Evolutionary conservation across 2,888 invertebrate genomes (phyloP).

Genomic region (Zootermopsis nevadensis): DNA sequence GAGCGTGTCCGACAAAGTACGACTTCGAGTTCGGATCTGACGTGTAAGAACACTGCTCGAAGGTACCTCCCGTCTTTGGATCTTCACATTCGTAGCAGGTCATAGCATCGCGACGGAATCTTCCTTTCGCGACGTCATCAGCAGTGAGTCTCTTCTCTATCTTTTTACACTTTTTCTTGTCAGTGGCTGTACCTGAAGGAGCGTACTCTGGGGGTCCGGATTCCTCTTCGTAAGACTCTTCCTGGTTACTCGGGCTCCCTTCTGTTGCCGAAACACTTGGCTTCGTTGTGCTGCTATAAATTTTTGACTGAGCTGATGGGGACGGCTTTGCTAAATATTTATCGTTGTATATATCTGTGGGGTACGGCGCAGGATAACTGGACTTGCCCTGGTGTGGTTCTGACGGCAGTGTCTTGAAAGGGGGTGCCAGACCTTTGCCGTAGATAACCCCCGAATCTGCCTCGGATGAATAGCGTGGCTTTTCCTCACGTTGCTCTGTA

Average conservation of each 20-base stretch:
- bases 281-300: background rate
- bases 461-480: constrained; percentile 31
- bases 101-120: constrained; percentile 61
- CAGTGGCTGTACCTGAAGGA: constrained; percentile 51
- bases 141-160: constrained; percentile 57
- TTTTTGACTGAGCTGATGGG: background rate
- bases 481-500: constrained; percentile 46
- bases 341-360: constrained; percentile 12
- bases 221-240: constrained; percentile 12
- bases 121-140: constrained; percentile 56
- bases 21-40: constrained; percentile 77
- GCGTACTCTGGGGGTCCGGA: constrained; percentile 28
- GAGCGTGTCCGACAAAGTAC: constrained; percentile 48
- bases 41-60: constrained; percentile 83
- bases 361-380: constrained; percentile 34
- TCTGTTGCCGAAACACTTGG: background rate
- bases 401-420: constrained; percentile 28
- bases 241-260: background rate
- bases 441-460: constrained; percentile 58
- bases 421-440: constrained; percentile 43
- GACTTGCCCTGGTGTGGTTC: constrained; percentile 52
- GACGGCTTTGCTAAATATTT: background rate
- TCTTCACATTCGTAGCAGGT: constrained; percentile 68
- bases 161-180: constrained; percentile 57
- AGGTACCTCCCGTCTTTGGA: constrained; percentile 78